Conservation (phyloP, 2,797 vertebrate species). For the Acanthiza pusilla region DNA sequence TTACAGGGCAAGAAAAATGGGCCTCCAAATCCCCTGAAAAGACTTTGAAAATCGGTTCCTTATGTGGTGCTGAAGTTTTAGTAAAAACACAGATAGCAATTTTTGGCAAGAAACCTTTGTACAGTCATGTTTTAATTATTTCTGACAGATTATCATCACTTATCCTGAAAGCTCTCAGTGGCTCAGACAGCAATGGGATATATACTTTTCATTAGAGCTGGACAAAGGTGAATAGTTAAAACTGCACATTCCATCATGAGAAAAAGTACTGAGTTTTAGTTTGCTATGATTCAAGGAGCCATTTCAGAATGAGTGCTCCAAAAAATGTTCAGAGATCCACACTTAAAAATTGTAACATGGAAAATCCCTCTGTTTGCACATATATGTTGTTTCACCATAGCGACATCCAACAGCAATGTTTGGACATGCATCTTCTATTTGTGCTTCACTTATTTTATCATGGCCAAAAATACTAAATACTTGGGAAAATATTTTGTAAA, state of each 20-base stretch:
- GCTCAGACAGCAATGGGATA: background rate
- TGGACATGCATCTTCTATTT: background rate
- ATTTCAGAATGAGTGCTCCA: background rate
- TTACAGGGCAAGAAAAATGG: background rate
- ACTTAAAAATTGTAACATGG: background rate
- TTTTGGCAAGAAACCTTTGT: background rate
- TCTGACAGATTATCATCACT: background rate
- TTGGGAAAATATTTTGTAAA: background rate
- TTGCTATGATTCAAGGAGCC: background rate
- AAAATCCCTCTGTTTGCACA: background rate
- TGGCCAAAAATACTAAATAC: background rate
- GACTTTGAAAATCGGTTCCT: background rate
- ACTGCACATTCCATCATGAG: background rate
- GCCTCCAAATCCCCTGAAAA: background rate
- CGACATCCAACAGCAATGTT: background rate
- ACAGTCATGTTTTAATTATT: slow-evolving; percentile 5
- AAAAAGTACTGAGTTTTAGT: background rate
- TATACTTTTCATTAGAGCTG: slow-evolving; percentile 6
- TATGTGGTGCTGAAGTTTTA: background rate
- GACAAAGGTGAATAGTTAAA: slow-evolving; percentile 7
- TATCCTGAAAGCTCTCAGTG: background rate
- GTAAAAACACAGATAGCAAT: background rate
- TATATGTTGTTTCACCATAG: background rate
- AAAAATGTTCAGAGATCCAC: background rate
- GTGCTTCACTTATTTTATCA: background rate